Evolutionary conservation across 37 sponge, comb jelly and placozoan species (phyloP), one percentile per base, ranked within the genome.

Genomic region (Amphimedon queenslandica): DNA sequence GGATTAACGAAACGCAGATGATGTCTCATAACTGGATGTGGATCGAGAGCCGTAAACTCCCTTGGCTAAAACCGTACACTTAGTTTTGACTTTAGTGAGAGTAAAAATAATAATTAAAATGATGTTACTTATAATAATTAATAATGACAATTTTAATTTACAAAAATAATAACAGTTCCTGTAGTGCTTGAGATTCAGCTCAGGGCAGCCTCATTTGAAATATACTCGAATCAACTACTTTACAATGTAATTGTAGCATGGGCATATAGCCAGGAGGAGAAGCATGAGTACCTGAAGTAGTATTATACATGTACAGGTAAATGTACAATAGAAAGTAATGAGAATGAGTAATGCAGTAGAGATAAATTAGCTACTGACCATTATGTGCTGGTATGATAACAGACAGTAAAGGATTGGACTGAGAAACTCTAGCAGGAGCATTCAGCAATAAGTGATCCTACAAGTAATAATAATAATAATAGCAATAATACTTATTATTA

Each of bases 371-470:
- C n/a, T n/a, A 60, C 61, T 60, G 5, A 60, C 61, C 61, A n/a
- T 60, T 60, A 25, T 71, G 69, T 23, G 77, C 55, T 41, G 85
- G 85, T 2, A 84, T 55, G 31, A 84, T 64, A 0, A 84, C 85
- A 47, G 85, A 84, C 38, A 84, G 85, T 2, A 60, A 11, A 18
- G 85, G 74, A 30, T 51, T 57, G 4, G 65, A 40, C 18, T 37
- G 58, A 42, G 58, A 40, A 36, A 71, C 77, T 33, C 63, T 43
- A 0, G 66, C 66, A 32, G 85, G 72, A 2, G 85, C 73, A 67
- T 84, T 34, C 41, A 84, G 67, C 58, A 84, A 21, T 21, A 84
- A 20, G 47, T 84, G 74, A 43, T 84, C 79, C 85, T 84, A 55
- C 0, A 11, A 63, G 16, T 11, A 37, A 40, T 20, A 6, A 24